phyloP scores from a whole-genome alignment of 1,140 invertebrate genomes.

The Notospermus geniculatus region DNA sequence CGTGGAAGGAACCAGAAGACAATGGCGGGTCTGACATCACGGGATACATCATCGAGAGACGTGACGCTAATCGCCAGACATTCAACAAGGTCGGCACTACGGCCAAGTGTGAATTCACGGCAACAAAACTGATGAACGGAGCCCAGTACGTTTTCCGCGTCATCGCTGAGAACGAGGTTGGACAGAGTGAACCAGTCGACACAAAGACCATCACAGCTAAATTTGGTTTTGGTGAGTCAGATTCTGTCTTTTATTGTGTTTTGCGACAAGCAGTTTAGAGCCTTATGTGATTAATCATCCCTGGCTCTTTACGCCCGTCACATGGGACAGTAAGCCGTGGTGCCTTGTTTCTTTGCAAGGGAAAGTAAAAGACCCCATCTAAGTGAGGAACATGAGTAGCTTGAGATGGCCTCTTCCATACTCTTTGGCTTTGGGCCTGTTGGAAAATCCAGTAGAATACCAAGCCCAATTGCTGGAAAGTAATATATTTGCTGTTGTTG shows the following conservation, averaged over 20 bases:
- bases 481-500: too few relatives aligned
- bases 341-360: too few relatives aligned
- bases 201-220: slow-evolving; percentile 85
- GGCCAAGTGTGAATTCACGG: slow-evolving; percentile 18
- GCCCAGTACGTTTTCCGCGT: slow-evolving; percentile 82
- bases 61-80: slow-evolving; percentile 84
- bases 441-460: too few relatives aligned
- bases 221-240: slow-evolving; percentile 81
- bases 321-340: too few relatives aligned
- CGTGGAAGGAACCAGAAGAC: slow-evolving; percentile 78
- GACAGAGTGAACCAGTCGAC: slow-evolving; percentile 85
- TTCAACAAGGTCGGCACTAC: slow-evolving; percentile 73
- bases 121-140: slow-evolving; percentile 59
- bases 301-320: too few relatives aligned
- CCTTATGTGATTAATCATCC: too few relatives aligned
- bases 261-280: too few relatives aligned
- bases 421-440: too few relatives aligned
- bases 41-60: slow-evolving; percentile 86
- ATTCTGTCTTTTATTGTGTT: background rate
- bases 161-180: slow-evolving; percentile 95
- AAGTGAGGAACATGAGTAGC: too few relatives aligned
- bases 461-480: too few relatives aligned
- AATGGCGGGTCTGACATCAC: slow-evolving; percentile 77
- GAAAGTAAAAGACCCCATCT: too few relatives aligned
- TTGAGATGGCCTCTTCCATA: too few relatives aligned